A percentile compares a stretch with the other conserved stretches of the same genome.
phyloP scores from a whole-genome alignment of 2,113 vertebrate genomes.

The Cyprinodon variegatus region DNA sequence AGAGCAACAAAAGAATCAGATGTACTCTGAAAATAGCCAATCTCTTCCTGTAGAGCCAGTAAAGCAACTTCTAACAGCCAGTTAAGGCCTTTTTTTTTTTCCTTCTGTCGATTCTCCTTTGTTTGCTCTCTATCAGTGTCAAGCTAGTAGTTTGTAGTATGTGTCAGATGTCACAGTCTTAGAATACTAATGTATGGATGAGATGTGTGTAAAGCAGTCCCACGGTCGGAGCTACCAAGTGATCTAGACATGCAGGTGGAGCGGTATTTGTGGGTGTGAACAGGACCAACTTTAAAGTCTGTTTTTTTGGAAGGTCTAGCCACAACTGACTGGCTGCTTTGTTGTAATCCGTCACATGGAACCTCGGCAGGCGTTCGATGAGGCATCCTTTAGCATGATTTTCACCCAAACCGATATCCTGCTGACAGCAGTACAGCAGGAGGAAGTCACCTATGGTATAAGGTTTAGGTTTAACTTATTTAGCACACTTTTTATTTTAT shows the following conservation, averaged over 20 bases:
- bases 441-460: background rate
- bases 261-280: background rate
- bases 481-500: background rate
- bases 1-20: background rate
- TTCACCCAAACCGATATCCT: background rate
- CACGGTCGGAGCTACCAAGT: background rate
- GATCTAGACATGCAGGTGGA: background rate
- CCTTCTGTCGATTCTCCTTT: background rate
- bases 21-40: background rate
- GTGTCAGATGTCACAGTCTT: background rate
- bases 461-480: background rate
- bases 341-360: slow-evolving; percentile 15
- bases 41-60: background rate
- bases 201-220: background rate
- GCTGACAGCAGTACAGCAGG: background rate
- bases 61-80: background rate
- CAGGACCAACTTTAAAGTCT: background rate
- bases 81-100: background rate
- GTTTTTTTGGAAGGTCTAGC: background rate
- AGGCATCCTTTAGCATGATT: background rate
- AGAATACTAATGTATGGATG: background rate
- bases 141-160: background rate
- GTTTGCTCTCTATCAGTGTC: background rate
- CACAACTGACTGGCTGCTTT: slow-evolving; percentile 6
- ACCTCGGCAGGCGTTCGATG: too few relatives aligned